Evolutionary conservation across 2,113 vertebrate species (phyloP), one percentile per base, ranked within the genome.

Genomic region (Cairina moschata): DNA sequence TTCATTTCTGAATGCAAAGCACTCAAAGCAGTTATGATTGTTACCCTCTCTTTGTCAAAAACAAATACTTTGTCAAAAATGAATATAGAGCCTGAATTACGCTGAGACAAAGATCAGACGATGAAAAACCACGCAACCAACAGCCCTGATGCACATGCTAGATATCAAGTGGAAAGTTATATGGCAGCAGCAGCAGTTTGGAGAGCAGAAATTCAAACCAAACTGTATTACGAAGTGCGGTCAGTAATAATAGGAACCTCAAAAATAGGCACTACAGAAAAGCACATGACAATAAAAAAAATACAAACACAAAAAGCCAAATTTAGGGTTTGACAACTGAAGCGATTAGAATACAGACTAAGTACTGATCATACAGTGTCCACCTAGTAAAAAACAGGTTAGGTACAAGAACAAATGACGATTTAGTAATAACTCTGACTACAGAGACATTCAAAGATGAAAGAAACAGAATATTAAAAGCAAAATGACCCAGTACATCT

Each of bases 401-500:
- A 50, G 1, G 3, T 9, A 14, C 21, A 52, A 75, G 10, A n/a
- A 90, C 50, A 38, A 89, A 54, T 2, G 0, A 50, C 22, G n/a
- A 67, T 46, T 72, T 9, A 8, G 9, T 34, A 66, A 62, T 26
- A 34, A 17, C 20, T 68, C 63, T 52, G 44, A 58, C 32, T 55
- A 54, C 12, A 69, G 17, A 65, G 14, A 88, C 6, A 17, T 29
- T 13, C n/a, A 0, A 0, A 76, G 22, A 63, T 14, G 26, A 62
- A 74, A 26, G 60, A 55, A 20, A 71, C 13, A 34, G 52, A 50
- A 69, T 8, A 65, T 23, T 17, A n/a, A 8, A 85, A 67, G 9
- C 25, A 34, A 25, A 65, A 1, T 5, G 1, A 63, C 2, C 0
- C 1, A 82, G 9, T 11, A n/a, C 17, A 50, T 31, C n/a, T 36